Conservation (phyloP, 1,140 invertebrate species). For the Lordiphosa stackelbergi region DNA sequence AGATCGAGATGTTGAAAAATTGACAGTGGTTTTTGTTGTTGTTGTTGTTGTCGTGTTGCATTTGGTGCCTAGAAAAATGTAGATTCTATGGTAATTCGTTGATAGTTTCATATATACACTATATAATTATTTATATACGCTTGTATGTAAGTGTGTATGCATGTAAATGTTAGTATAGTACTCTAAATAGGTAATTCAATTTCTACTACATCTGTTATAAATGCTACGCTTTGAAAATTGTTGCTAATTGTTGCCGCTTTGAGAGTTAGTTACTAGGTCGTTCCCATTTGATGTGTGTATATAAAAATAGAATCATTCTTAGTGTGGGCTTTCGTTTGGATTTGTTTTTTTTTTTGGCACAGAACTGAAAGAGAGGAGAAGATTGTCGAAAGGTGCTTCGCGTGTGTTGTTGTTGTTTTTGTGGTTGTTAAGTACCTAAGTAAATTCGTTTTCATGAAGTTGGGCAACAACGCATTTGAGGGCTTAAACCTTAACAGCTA, state of each 20-base stretch:
- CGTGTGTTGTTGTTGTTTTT: constrained; percentile 24
- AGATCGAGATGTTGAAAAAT: constrained; percentile 58
- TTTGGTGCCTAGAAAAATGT: constrained; percentile 30
- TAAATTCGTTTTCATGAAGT: constrained; percentile 66
- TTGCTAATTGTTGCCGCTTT: constrained; percentile 24
- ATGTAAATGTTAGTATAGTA: constrained; percentile 10
- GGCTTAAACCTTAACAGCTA: constrained; percentile 5
- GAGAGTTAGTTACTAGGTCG: constrained; percentile 2
- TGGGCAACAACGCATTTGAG: constrained; percentile 11
- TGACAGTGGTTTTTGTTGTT: constrained; percentile 61
- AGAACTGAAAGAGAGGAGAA: constrained; percentile 12
- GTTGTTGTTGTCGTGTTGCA: constrained; percentile 7
- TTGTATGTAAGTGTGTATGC: constrained; percentile 3
- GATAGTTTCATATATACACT: constrained; percentile 64
- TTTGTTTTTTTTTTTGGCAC: not conserved
- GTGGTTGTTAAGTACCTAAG: constrained; percentile 54
- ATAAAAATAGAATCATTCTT: constrained; percentile 1
- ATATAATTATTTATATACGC: constrained; percentile 23
- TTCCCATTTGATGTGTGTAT: not conserved
- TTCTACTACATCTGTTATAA: constrained; percentile 51
- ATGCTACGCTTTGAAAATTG: constrained; percentile 64
- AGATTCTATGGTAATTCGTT: constrained; percentile 67
- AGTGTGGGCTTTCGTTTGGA: not conserved
- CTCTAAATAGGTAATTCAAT: constrained; percentile 25
- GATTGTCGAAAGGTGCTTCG: constrained; percentile 26